Base-by-base conservation (phyloP, 2,113 vertebrate species). In the Microcebus jonahi region DNA sequence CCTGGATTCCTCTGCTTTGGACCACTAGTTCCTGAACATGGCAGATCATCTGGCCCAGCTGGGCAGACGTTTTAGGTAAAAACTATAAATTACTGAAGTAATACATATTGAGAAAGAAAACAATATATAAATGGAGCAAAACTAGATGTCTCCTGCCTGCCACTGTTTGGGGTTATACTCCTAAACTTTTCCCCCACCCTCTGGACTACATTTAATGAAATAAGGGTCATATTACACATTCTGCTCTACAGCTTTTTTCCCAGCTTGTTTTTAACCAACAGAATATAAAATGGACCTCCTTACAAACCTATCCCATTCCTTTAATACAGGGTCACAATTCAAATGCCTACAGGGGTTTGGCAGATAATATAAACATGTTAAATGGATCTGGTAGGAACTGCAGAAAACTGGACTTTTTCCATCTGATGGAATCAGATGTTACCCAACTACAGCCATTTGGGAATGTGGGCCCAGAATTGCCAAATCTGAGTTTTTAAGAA, bases 191-290 rank as follows among this genome's bases (percentile, higher is more conserved):
- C 76, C n/a, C 17, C 53, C 15, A 17, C 17, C 14, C 50, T 45
- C 45, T 45, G 50, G 14, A 53, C 50, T 48, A 36, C 25, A 67
- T 91, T 85, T 65, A 84, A 70, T 71, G 55, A 77, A 63, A 3
- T 48, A 13, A 91, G 39, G 50, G 23, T 93, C 65, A 45, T 23
- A 11, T 31, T 67, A 53, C 15, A 1, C 23, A 80, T 36, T 55
- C 3, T 42, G 14, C 53, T 75, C 39, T 88, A 42, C 76, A 96
- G 50, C 59, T 95, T 83, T 39, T 45, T 27, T 21, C 42, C 75
- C 9, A 84, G 48, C 29, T 87, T 93, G 48, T 65, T 88, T 90
- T 87, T 94, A 71, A 50, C n/a, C 65, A 73, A 87, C 23, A 82
- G 27, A 88, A 39, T 71, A 81, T 36, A 75, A 94, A 59, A 68